Base-by-base conservation (phyloP, 1,140 invertebrate species). In the Drosophila kurseongensis region DNA sequence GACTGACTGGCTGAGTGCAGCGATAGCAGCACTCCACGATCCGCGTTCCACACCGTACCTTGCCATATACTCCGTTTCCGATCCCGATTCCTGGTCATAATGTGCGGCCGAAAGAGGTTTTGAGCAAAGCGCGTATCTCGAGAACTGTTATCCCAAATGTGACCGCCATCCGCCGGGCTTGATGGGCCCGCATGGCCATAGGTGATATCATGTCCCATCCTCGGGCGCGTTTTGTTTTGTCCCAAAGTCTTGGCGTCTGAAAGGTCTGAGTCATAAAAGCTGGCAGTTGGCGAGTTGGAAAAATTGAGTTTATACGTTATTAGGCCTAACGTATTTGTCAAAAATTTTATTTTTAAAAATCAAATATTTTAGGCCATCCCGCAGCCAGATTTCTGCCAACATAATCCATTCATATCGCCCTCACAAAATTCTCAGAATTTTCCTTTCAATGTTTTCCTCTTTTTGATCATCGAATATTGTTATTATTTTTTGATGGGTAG, bases 121-220 rank as follows among this genome's bases (percentile, higher is more conserved):
- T 55, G 62, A 52, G 60, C 65, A 16, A 13, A n/a, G 29, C 75
- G 79, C 59, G 48, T 86, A 86, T 86, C 83, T 78, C 62, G 48
- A 81, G 59, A 59, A 81, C 75, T 75, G 75, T 86, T 86, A 86
- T 86, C 83, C 83, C 78, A 86, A 86, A 86, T 84, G 80, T 84
- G 73, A 71, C 76, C 58, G 41, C 56, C 18, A 76, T 55, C 67
- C 67, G 59, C 56, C 42, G 32, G 50, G 27, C 72, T 52, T 59
- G 61, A 63, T 44, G 50, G 50, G 51, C 45, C 68, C 71, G 72
- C 71, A 75, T 62, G 71, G 51, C 42, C 58, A 45, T 35, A 67
- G 80, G 76, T 80, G 75, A 83, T 83, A 83, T 80, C 77, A 42
- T 16, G 66, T 42, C 65, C 66, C 68, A 72, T 71, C 52, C 68